These are phyloP conservation scores for Drosophila ambigua DNA, from an alignment of 1,140 invertebrate species.

Conservation along the genomic window DNA sequence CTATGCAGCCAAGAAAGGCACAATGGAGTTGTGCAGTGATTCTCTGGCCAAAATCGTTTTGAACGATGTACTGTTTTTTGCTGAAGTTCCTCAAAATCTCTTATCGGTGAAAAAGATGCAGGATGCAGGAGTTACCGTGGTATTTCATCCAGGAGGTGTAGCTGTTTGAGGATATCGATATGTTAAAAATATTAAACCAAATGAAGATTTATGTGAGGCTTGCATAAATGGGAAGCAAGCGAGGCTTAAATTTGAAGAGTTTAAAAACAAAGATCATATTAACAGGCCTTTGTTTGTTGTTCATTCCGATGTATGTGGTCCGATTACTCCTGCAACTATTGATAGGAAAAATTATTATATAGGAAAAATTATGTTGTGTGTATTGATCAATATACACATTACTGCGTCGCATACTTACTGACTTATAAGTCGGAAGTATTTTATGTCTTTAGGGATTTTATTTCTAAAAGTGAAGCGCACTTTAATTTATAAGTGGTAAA, in stretches of 20 bases:
- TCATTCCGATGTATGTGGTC: constrained; percentile 84
- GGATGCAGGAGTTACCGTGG: constrained; percentile 23
- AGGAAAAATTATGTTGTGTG: constrained; percentile 29
- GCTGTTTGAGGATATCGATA: not conserved
- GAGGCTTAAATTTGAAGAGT: constrained; percentile 78
- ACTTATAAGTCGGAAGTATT: constrained; percentile 75
- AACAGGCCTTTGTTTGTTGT: constrained; percentile 82
- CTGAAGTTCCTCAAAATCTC: constrained; percentile 34
- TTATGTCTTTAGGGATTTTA: constrained; percentile 74
- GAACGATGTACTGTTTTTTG: constrained; percentile 26
- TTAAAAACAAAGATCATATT: constrained; percentile 63
- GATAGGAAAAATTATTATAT: constrained; percentile 15
- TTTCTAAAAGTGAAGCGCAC: constrained; percentile 29
- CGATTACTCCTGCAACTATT: constrained; percentile 70
- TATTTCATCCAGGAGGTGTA: constrained; percentile 19
- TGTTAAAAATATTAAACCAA: too few relatives aligned
- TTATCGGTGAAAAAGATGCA: constrained; percentile 40
- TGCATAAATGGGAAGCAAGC: constrained; percentile 84
- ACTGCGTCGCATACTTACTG: constrained; percentile 57
- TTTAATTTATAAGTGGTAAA: constrained; percentile 11
- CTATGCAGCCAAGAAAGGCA: too few relatives aligned
- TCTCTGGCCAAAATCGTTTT: constrained; percentile 15
- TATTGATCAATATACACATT: constrained; percentile 37
- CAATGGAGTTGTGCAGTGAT: constrained; percentile 4
- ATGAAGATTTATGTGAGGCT: constrained; percentile 80